phyloP scores from a whole-genome alignment of 2,113 vertebrate genomes.

The Aphyosemion australe region DNA sequence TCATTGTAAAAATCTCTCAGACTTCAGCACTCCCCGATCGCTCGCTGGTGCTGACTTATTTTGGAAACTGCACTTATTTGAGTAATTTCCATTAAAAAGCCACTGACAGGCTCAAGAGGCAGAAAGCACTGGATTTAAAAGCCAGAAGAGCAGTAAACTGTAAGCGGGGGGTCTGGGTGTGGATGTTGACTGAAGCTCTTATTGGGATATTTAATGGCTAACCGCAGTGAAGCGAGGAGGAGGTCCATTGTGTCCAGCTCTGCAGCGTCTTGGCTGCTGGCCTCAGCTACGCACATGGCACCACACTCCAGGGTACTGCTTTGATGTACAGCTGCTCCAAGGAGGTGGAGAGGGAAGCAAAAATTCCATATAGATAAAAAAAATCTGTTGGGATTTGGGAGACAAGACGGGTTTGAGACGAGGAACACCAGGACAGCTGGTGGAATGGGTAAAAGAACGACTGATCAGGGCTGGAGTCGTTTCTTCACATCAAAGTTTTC shows the following conservation, averaged over 20 bases:
- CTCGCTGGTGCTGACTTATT: slow-evolving; percentile 9
- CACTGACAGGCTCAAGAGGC: slow-evolving; percentile 22
- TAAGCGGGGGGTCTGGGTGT: slow-evolving; percentile 39
- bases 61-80: slow-evolving; percentile 20
- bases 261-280: slow-evolving; percentile 23
- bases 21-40: slow-evolving; percentile 3
- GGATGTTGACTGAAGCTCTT: slow-evolving; percentile 47
- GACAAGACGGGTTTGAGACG: slow-evolving; percentile 6
- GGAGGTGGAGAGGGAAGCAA: slow-evolving; percentile 41
- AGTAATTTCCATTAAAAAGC: slow-evolving; percentile 9
- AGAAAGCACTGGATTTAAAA: slow-evolving; percentile 44
- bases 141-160: slow-evolving; percentile 14
- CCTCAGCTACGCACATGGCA: slow-evolving; percentile 38
- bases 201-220: slow-evolving; percentile 63
- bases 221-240: slow-evolving; percentile 51
- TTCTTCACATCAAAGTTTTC: not conserved
- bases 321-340: slow-evolving; percentile 56
- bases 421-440: not conserved
- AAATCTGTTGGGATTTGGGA: slow-evolving; percentile 27
- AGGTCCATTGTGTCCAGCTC: slow-evolving; percentile 66
- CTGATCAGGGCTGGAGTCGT: not conserved
- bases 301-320: slow-evolving; percentile 27
- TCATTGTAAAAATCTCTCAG: not conserved
- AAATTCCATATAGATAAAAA: slow-evolving; percentile 10
- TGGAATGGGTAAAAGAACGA: not conserved